Evolutionary conservation across 1,140 invertebrate genomes (phyloP).

Genomic region (Drosophila sp.): DNA sequence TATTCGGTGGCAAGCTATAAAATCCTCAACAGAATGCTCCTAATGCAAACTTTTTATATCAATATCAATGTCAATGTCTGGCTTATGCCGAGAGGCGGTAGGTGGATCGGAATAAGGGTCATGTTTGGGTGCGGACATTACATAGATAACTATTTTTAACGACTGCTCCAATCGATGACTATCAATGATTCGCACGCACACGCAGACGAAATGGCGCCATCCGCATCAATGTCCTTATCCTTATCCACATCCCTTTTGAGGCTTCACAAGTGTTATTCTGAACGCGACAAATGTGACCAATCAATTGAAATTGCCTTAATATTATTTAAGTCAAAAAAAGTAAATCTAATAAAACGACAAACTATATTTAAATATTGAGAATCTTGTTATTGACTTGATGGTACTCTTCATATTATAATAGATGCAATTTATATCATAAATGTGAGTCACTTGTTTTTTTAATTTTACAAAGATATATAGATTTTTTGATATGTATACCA

Average conservation of each 20-base stretch:
- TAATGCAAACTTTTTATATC: constrained; percentile 23
- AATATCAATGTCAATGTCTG: constrained; percentile 17
- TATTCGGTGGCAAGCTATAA: constrained; percentile 28
- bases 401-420: too few relatives aligned
- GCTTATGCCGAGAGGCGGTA: neutral
- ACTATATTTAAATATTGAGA: too few relatives aligned
- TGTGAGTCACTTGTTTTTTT: too few relatives aligned
- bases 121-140: constrained; percentile 14
- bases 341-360: too few relatives aligned
- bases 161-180: constrained; percentile 33
- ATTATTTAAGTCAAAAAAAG: too few relatives aligned
- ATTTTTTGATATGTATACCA: too few relatives aligned
- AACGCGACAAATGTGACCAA: too few relatives aligned
- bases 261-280: too few relatives aligned
- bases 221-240: constrained; percentile 13
- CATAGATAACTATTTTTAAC: constrained; percentile 35
- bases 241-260: neutral
- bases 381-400: too few relatives aligned
- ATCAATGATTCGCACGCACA: constrained; percentile 33
- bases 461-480: too few relatives aligned
- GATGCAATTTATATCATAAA: too few relatives aligned
- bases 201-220: constrained; percentile 30
- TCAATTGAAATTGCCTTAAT: too few relatives aligned
- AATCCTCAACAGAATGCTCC: constrained; percentile 27
- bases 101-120: neutral